Base-by-base conservation (phyloP, 2,113 vertebrate species). In the Chamaea fasciata region DNA sequence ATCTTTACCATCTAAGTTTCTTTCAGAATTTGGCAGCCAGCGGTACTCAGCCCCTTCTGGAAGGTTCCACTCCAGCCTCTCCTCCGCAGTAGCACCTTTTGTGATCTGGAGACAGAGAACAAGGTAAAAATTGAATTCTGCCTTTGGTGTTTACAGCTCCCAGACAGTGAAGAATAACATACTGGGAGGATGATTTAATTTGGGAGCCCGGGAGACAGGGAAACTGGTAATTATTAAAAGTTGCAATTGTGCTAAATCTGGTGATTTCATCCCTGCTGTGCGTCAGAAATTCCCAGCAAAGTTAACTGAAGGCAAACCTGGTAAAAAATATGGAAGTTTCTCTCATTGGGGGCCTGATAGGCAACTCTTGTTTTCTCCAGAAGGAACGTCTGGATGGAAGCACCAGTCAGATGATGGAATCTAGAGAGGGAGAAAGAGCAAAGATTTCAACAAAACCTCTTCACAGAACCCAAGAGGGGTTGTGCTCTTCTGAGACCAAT, bases 271-370 rank as follows among this genome's bases (percentile, higher is more conserved):
- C n/a, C 67, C 23, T 2, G 28, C 59, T 56, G 59, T n/a, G 71
- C 46, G 55, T 74, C 50, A 93, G 74, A 92, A 94, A 74, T 31
- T 69, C 3, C 11, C 47, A 83, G 74, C 37, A 89, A 50, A 86
- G 57, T 67, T 24, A 74, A 84, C 67, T 53, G 47, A 63, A 76
- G 52, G 96, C 98, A 89, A 70, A 98, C 99, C 98, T 99, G 99
- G 90, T 99, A 99, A 95, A 99, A 99, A 90, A 99, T 99, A 95
- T 99, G 99, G 82, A 99, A 99, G 97, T 99, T 99, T 95, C 99
- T 99, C 94, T 99, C 99, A 20, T 35, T 97, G 33, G 98, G 95
- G 7, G 98, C 98, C 94, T 99, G 99, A 91, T 97, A 98, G 75
- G 98, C 96, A 88, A 99, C 98, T 87, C 99, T 98, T 28, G 99